A percentile compares a stretch with the other conserved stretches of the same genome.
phyloP scores from a whole-genome alignment of 2,113 vertebrate species.

The Pituophis catenifer region DNA sequence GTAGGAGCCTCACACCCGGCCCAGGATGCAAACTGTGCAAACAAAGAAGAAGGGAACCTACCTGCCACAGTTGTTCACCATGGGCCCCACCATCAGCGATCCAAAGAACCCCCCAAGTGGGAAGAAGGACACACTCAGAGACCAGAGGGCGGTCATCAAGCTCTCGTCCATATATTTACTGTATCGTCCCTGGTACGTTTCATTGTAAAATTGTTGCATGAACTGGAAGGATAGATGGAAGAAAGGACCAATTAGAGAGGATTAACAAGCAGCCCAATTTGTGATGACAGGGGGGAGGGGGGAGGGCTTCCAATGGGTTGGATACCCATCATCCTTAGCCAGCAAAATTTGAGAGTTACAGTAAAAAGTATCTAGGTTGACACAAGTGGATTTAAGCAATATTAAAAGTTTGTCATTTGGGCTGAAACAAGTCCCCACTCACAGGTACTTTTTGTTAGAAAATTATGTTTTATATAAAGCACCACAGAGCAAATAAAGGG shows the following conservation, averaged over 20 bases:
- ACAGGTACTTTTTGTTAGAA: not conserved
- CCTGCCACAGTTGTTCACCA: conserved; percentile 87
- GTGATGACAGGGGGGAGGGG: not conserved
- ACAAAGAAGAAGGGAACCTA: conserved; percentile 45
- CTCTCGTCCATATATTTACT: conserved; percentile 19
- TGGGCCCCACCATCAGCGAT: conserved; percentile 85
- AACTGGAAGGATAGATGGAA: conserved; percentile 63
- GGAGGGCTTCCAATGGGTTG: not conserved
- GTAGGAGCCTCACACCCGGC: not conserved
- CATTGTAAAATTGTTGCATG: conserved; percentile 86
- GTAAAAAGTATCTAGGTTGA: not conserved
- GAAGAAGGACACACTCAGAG: conserved; percentile 89
- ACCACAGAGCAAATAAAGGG: no score
- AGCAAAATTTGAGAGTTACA: not conserved
- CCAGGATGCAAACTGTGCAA: not conserved
- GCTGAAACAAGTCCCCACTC: not conserved
- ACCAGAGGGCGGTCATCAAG: conserved; percentile 83
- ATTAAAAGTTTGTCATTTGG: not conserved
- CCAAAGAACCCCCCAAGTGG: conserved; percentile 89
- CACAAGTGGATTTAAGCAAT: not conserved
- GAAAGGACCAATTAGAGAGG: not conserved
- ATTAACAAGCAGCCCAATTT: not conserved
- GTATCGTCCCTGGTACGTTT: conserved; percentile 69
- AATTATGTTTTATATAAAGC: no score
- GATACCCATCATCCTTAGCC: not conserved